phyloP scores from a whole-genome alignment of 2,888 invertebrate genomes.

The Synanthedon vespiformis region DNA sequence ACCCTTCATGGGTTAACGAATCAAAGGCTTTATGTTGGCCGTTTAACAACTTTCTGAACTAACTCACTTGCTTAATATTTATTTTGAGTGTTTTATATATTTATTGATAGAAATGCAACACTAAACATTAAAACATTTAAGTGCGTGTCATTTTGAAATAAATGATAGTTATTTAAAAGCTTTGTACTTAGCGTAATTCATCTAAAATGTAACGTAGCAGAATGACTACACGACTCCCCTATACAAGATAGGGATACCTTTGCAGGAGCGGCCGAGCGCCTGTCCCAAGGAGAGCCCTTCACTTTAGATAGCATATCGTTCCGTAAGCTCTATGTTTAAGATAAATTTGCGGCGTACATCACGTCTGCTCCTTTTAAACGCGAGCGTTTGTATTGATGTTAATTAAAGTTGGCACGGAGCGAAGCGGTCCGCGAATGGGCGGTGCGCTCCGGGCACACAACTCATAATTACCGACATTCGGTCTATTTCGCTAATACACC shows the following conservation, averaged over 20 bases:
- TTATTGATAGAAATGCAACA: no score
- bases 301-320: slow-evolving; percentile 28
- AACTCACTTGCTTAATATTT: no score
- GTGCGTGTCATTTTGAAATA: background rate
- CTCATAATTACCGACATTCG: slow-evolving; percentile 21
- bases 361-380: slow-evolving; percentile 26
- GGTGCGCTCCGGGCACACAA: slow-evolving; percentile 15
- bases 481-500: slow-evolving; percentile 24
- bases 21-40: no score
- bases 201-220: background rate
- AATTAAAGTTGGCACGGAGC: slow-evolving; percentile 36
- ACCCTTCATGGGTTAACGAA: no score
- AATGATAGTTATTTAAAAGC: background rate
- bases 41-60: no score
- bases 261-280: slow-evolving; percentile 11
- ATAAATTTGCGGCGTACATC: slow-evolving; percentile 37
- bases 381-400: slow-evolving; percentile 33
- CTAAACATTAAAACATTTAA: background rate
- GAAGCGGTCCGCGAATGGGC: slow-evolving; percentile 15
- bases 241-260: background rate
- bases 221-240: background rate
- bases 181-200: background rate
- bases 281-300: slow-evolving; percentile 18
- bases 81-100: no score
- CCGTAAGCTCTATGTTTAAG: slow-evolving; percentile 24